A percentile compares a stretch with the other conserved stretches of the same genome.
Evolutionary conservation across 1,140 invertebrate species (phyloP).

Genomic region (Gryon sp.): DNA sequence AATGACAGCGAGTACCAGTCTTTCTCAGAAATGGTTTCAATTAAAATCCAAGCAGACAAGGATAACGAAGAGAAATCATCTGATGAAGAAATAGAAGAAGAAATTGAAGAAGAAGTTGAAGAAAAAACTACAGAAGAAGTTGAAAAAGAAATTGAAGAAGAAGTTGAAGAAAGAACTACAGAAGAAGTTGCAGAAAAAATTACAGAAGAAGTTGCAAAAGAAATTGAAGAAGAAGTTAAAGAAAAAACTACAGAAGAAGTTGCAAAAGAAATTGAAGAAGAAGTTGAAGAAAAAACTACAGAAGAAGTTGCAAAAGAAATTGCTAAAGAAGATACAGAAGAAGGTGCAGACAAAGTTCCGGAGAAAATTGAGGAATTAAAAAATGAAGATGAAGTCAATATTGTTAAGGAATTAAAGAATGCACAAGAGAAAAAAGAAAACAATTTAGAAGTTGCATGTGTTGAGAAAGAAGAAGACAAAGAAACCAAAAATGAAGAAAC

Average conservation of each 20-base stretch:
- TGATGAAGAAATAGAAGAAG: slow-evolving; percentile 69
- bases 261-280: no score
- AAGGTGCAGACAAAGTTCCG: slow-evolving; percentile 2
- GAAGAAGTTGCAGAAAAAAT: slow-evolving; percentile 21
- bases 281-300: no score
- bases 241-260: slow-evolving; percentile 46
- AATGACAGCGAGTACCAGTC: slow-evolving; percentile 44
- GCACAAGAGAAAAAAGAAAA: no score
- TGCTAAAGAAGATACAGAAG: slow-evolving; percentile 1
- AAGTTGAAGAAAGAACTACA: slow-evolving; percentile 13
- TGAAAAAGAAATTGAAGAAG: slow-evolving; percentile 22
- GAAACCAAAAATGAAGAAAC: no score
- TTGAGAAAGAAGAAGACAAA: slow-evolving; percentile 4
- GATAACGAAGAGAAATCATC: slow-evolving; percentile 61
- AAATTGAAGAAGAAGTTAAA: no score
- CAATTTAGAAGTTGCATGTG: no score
- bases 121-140: slow-evolving; percentile 14
- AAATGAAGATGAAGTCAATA: slow-evolving; percentile 36
- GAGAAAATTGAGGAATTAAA: slow-evolving; percentile 4
- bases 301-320: slow-evolving; percentile 49
- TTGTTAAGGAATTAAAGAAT: no score
- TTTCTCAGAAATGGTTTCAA: slow-evolving; percentile 23
- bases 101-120: slow-evolving; percentile 62
- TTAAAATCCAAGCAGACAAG: slow-evolving; percentile 42
- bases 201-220: slow-evolving; percentile 46